Percentiles rank a stretch among this genome's conserved stretches.
phyloP scores from a whole-genome alignment of 1,140 invertebrate species.

The Cherax quadricarinatus region DNA sequence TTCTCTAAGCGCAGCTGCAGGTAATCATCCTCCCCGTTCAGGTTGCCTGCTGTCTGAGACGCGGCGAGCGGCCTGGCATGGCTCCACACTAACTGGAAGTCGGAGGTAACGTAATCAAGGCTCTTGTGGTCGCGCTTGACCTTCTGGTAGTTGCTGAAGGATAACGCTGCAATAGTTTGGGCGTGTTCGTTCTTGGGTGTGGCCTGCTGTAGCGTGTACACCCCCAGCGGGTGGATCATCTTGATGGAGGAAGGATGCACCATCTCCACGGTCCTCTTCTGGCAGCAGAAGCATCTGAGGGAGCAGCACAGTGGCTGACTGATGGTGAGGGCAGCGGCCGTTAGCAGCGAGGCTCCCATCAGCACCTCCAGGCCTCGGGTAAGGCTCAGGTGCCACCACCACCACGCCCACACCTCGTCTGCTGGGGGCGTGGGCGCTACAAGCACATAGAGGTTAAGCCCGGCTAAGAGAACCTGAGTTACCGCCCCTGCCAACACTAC shows the following conservation, averaged over 20 bases:
- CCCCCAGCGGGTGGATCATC: conserved; percentile 59
- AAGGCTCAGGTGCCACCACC: conserved; percentile 34
- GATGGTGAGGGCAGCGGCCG: conserved; percentile 47
- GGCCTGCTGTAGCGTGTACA: conserved; percentile 51
- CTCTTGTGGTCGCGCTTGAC: conserved; percentile 50
- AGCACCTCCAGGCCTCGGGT: conserved; percentile 43
- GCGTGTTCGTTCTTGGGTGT: conserved; percentile 51
- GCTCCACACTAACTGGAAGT: conserved; percentile 64
- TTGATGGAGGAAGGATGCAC: conserved; percentile 46
- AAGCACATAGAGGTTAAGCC: background rate
- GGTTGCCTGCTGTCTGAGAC: background rate
- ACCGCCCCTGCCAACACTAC: conserved; percentile 31
- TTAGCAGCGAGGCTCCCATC: conserved; percentile 40
- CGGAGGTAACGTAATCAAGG: conserved; percentile 59
- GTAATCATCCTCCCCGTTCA: conserved; percentile 16
- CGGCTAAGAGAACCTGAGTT: conserved; percentile 23
- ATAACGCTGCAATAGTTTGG: conserved; percentile 42
- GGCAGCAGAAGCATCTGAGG: conserved; percentile 37
- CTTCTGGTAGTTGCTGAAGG: conserved; percentile 2
- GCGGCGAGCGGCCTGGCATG: conserved; percentile 42
- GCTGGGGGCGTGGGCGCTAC: background rate
- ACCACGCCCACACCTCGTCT: conserved; percentile 38
- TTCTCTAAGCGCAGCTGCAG: conserved; percentile 14
- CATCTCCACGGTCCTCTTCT: conserved; percentile 47
- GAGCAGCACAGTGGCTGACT: background rate